phyloP scores from a whole-genome alignment of 2,113 vertebrate species.

The Rhinichthys klamathensis region DNA sequence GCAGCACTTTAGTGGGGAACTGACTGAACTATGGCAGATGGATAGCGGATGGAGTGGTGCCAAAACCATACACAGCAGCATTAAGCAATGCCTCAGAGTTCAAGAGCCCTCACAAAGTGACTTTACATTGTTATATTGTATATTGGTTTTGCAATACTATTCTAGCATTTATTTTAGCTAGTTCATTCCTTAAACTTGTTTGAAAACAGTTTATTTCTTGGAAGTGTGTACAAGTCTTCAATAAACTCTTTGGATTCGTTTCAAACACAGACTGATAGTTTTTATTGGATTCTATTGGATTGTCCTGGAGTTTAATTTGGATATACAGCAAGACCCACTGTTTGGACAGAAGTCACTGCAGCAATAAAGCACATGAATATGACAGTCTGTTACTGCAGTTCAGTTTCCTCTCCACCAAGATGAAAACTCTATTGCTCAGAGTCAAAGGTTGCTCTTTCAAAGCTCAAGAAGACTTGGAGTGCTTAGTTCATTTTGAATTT shows the following conservation, averaged over 20 bases:
- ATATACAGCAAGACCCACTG: conserved; percentile 34
- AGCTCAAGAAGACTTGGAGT: conserved; percentile 1
- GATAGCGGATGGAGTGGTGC: neutral
- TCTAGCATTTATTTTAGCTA: neutral
- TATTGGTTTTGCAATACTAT: neutral
- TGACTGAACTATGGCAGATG: conserved; percentile 3
- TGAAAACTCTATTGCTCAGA: conserved; percentile 3
- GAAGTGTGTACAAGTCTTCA: neutral
- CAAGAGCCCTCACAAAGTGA: neutral
- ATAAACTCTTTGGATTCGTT: conserved; percentile 1
- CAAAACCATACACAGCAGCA: conserved; percentile 3
- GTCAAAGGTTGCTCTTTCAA: neutral
- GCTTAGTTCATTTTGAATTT: neutral
- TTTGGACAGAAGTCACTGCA: conserved; percentile 41
- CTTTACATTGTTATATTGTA: neutral
- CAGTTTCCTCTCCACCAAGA: neutral
- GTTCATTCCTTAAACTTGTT: neutral
- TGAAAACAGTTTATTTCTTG: conserved; percentile 20
- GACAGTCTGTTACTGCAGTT: conserved; percentile 43
- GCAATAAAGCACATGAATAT: conserved; percentile 49
- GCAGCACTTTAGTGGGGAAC: neutral
- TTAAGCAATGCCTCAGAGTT: neutral
- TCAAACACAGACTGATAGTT: conserved; percentile 13
- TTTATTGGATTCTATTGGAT: conserved; percentile 40
- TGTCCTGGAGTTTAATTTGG: conserved; percentile 16